These are phyloP conservation scores for Carapus acus DNA, from an alignment of 2,797 vertebrate species.

Conservation along the genomic window DNA sequence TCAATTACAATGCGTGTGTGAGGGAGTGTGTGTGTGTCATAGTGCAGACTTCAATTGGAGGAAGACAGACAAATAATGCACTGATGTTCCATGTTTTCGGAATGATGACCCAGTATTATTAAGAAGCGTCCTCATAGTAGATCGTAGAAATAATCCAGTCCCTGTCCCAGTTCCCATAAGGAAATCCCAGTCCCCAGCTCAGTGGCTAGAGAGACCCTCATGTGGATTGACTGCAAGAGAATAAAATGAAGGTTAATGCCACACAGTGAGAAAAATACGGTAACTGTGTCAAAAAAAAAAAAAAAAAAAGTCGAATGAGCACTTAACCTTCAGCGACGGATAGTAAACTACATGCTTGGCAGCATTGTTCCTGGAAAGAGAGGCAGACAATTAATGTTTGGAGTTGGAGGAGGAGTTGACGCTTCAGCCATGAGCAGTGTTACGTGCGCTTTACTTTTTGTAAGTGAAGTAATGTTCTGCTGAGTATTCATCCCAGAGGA, in stretches of 20 bases:
- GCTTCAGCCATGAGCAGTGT: neutral
- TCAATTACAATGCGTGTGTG: too few species aligned
- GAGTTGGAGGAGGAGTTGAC: neutral
- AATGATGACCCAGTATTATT: constrained; percentile 14
- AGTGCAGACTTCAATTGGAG: constrained; percentile 24
- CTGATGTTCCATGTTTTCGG: constrained; percentile 9
- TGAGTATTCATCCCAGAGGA: constrained; percentile 85
- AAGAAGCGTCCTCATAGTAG: constrained; percentile 73
- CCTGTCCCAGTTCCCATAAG: constrained; percentile 98
- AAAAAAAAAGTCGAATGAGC: neutral
- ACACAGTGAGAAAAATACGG: too few species aligned
- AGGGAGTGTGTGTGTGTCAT: too few species aligned
- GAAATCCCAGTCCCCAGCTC: constrained; percentile 92
- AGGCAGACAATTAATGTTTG: constrained; percentile 18
- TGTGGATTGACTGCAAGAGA: constrained; percentile 81
- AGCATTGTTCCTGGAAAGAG: constrained; percentile 78
- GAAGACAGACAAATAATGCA: constrained; percentile 2
- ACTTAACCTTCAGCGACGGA: constrained; percentile 86
- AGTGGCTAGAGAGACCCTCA: constrained; percentile 82
- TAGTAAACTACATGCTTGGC: constrained; percentile 87
- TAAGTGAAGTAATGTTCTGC: constrained; percentile 90
- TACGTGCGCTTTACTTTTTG: constrained; percentile 74
- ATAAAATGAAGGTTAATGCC: constrained; percentile 13
- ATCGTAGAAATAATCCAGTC: constrained; percentile 98
- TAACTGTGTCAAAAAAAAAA: too few species aligned